Evolutionary conservation across 2,888 invertebrate genomes (phyloP).

Genomic region (Phania funesta): DNA sequence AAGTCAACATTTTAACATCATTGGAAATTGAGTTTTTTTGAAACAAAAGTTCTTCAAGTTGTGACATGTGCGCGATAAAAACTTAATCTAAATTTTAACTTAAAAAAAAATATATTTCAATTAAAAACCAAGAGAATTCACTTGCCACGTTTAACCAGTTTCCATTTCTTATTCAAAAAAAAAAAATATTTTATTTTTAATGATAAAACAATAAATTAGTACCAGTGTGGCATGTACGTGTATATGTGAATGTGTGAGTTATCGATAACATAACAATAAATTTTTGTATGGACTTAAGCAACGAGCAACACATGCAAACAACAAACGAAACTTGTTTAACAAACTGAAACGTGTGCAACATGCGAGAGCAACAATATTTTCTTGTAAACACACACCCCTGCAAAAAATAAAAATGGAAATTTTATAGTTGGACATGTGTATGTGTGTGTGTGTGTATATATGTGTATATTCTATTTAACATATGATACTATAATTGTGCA

Average conservation of each 20-base stretch:
- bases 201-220: background rate
- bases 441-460: too few relatives aligned
- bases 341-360: conserved; percentile 21
- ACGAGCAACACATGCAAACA: background rate
- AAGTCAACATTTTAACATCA: too few relatives aligned
- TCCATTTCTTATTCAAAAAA: conserved; percentile 23
- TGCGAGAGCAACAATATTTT: background rate
- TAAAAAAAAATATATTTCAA: background rate
- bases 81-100: background rate
- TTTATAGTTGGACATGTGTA: too few relatives aligned
- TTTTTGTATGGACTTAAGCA: conserved; percentile 7
- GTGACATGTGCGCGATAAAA: background rate
- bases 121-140: conserved; percentile 20
- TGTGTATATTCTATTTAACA: too few relatives aligned
- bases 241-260: background rate
- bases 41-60: too few relatives aligned
- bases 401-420: background rate
- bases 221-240: background rate
- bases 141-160: conserved; percentile 53
- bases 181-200: conserved; percentile 9
- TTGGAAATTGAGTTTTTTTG: too few relatives aligned
- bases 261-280: background rate
- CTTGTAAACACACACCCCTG: background rate
- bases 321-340: conserved; percentile 35
- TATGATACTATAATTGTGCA: too few relatives aligned